phyloP scores from a whole-genome alignment of 2,797 vertebrate genomes.

The Chaetodon trifasciatus region DNA sequence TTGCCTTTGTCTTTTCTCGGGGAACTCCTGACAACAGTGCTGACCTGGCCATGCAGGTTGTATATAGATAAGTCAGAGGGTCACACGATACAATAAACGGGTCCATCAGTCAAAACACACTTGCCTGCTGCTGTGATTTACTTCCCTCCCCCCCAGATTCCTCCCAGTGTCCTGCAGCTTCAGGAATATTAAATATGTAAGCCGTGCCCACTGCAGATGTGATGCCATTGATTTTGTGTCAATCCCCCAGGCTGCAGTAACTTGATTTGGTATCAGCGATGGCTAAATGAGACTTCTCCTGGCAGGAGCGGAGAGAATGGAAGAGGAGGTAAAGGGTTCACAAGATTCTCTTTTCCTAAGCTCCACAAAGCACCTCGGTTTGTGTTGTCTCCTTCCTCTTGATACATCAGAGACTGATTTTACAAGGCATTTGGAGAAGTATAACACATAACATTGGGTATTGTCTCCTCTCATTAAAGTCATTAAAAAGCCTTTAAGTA shows the following conservation, averaged over 20 bases:
- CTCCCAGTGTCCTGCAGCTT: constrained; percentile 32
- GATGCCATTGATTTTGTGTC: constrained; percentile 70
- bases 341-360: not conserved
- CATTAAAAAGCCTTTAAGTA: constrained; percentile 24
- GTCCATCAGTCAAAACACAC: constrained; percentile 61
- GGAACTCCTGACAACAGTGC: constrained; percentile 20
- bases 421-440: not conserved
- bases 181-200: constrained; percentile 69
- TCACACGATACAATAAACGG: constrained; percentile 66
- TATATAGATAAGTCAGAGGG: constrained; percentile 67
- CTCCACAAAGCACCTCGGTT: not conserved
- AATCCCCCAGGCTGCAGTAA: constrained; percentile 56
- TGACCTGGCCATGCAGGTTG: constrained; percentile 14
- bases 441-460: not conserved
- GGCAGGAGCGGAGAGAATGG: constrained; percentile 12
- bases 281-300: constrained; percentile 64
- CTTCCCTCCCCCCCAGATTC: not conserved
- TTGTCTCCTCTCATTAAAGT: constrained; percentile 14
- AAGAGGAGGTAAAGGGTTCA: constrained; percentile 23
- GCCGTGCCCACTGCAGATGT: constrained; percentile 47
- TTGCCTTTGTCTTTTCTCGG: not conserved
- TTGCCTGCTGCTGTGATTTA: constrained; percentile 28
- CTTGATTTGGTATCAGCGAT: constrained; percentile 68
- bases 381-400: not conserved
- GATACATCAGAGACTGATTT: constrained; percentile 20